phyloP scores from a whole-genome alignment of 2,113 vertebrate genomes.

The Promerops cafer region DNA sequence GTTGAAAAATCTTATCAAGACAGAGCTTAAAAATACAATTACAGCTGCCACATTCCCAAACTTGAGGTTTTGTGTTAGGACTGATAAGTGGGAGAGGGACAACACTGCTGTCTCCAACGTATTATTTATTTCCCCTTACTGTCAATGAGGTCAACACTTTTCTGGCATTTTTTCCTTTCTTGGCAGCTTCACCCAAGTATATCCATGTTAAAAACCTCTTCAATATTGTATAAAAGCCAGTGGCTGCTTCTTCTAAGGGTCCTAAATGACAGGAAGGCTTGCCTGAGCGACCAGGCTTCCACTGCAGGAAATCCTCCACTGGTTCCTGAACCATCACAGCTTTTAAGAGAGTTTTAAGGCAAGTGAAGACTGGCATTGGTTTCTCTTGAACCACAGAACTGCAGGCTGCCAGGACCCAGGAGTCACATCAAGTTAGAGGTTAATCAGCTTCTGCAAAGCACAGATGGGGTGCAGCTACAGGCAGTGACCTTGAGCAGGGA shows the following conservation, averaged over 20 bases:
- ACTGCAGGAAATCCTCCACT: not conserved
- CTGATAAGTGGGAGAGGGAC: not conserved
- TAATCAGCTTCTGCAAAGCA: not conserved
- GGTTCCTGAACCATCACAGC: not conserved
- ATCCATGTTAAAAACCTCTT: not conserved
- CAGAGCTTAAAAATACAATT: not conserved
- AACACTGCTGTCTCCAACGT: not conserved
- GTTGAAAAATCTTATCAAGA: not conserved
- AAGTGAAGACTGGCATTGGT: not conserved
- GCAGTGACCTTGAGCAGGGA: constrained; percentile 15
- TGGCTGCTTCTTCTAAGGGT: not conserved
- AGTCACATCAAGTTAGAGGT: not conserved
- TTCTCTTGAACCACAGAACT: not conserved
- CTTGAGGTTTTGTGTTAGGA: not conserved
- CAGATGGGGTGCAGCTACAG: not conserved
- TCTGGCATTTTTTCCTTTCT: not conserved
- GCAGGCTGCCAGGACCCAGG: not conserved
- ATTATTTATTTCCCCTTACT: not conserved
- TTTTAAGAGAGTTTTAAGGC: not conserved
- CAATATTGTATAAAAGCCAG: not conserved
- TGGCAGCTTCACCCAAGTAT: not conserved
- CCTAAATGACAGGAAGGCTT: not conserved
- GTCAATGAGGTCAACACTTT: not conserved
- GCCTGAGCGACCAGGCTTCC: not conserved
- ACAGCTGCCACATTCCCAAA: not conserved